Base-by-base conservation (phyloP, 2,888 invertebrate genomes). In the Deroplatys truncata region DNA sequence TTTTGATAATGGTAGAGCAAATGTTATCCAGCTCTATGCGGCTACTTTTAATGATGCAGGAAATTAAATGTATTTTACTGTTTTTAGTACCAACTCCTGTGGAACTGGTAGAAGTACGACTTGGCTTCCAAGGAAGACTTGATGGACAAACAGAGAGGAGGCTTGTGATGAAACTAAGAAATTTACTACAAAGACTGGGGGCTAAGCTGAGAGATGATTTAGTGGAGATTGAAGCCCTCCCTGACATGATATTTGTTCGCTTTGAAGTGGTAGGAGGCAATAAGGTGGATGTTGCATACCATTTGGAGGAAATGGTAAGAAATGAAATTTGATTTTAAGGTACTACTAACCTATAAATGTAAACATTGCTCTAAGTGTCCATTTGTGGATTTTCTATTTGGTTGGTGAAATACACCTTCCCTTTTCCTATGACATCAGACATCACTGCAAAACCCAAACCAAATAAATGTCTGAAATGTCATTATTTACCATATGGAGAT, bases 221-320 rank as follows among this genome's bases (percentile, higher is more conserved):
- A 93, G 92, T 95, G 91, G 92, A 94, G 88, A 93, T 95, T 90
- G 93, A 95, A 93, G 92, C 94, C 92, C 93, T 94, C 93, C 92
- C 94, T 0, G 95, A 95, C 90, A 94, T 94, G 0, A 93, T 94
- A 0, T 93, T 94, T 82, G 93, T 95, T n/a, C 94, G 95, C 72
- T 96, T 96, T 89, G 94, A 96, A 85, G 93, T 98, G 8, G 94
- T 96, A 89, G 97, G 97, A 8, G 95, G 95, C 1, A 95, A 96
- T 91, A 97, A 97, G 92, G 96, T 97, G 0, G 97, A 98, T 92
- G 94, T 97, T 83, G 96, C 97, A 0, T 97, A 96, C 92, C 95
- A 96, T 92, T 94, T 98, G 85, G 97, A 98, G 93, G 96, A 97
- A 93, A 95, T 97, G 94, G 97, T 97, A 91, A 94, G 94, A 92